Conservation (phyloP, 2,888 invertebrate species). For the Bellardia bayeri region DNA sequence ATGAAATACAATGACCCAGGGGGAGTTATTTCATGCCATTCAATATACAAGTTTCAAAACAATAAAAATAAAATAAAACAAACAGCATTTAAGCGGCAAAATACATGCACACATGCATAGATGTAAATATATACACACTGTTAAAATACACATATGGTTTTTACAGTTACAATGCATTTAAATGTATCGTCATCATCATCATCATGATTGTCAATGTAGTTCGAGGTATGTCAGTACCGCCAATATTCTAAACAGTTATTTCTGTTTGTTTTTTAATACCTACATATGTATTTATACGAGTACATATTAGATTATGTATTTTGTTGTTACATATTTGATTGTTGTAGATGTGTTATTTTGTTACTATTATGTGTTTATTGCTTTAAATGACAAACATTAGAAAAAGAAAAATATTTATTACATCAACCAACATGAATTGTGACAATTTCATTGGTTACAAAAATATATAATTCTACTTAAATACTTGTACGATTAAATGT, state of each 20-base stretch:
- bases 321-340: constrained; percentile 6
- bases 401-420: not conserved
- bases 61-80: constrained; percentile 55
- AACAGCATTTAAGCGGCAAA: constrained; percentile 53
- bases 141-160: too few species aligned
- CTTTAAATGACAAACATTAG: constrained; percentile 46
- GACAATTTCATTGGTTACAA: constrained; percentile 56
- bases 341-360: constrained; percentile 8
- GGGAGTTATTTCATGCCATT: constrained; percentile 53
- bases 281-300: too few species aligned
- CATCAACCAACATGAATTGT: constrained; percentile 33
- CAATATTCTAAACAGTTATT: constrained; percentile 61
- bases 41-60: constrained; percentile 55
- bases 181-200: constrained; percentile 54
- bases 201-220: constrained; percentile 24
- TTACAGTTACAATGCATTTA: not conserved
- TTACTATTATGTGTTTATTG: constrained; percentile 60
- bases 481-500: constrained; percentile 14
- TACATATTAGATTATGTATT: constrained; percentile 3
- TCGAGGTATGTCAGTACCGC: constrained; percentile 17
- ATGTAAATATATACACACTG: too few species aligned
- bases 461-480: constrained; percentile 1
- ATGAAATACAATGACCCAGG: constrained; percentile 67
- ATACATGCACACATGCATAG: not conserved
- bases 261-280: constrained; percentile 38